A percentile compares a stretch with the other conserved stretches of the same genome.
These are phyloP conservation scores for Muntiacus reevesi DNA, from an alignment of 2,113 vertebrate genomes.

Conservation along the genomic window DNA sequence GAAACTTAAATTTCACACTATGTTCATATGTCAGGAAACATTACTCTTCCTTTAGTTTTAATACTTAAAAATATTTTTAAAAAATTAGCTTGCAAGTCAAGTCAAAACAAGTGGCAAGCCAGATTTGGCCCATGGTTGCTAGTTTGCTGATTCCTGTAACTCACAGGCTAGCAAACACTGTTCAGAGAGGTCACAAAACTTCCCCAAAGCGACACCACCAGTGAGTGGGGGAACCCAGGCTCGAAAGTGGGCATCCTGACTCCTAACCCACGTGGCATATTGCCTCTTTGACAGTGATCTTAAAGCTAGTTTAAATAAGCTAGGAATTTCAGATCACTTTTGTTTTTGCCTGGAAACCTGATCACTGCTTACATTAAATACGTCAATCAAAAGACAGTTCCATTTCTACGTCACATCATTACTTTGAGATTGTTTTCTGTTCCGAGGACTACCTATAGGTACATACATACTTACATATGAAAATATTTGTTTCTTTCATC, in stretches of 20 bases:
- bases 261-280: background rate
- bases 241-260: background rate
- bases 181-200: background rate
- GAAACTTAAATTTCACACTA: conserved; percentile 22
- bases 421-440: background rate
- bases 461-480: background rate
- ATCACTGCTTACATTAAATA: background rate
- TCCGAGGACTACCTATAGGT: background rate
- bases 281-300: background rate
- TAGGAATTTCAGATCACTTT: background rate
- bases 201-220: background rate
- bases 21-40: background rate
- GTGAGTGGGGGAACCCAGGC: background rate
- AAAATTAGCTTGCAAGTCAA: background rate
- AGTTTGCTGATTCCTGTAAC: background rate
- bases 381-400: background rate
- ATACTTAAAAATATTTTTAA: background rate
- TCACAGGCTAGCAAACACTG: background rate
- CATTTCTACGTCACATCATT: background rate
- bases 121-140: background rate
- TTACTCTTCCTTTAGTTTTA: background rate
- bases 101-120: background rate
- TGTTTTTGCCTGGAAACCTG: background rate
- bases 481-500: background rate
- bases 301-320: background rate